Conservation (phyloP, 1,140 invertebrate genomes). For the Oreohelix idahoensis region DNA sequence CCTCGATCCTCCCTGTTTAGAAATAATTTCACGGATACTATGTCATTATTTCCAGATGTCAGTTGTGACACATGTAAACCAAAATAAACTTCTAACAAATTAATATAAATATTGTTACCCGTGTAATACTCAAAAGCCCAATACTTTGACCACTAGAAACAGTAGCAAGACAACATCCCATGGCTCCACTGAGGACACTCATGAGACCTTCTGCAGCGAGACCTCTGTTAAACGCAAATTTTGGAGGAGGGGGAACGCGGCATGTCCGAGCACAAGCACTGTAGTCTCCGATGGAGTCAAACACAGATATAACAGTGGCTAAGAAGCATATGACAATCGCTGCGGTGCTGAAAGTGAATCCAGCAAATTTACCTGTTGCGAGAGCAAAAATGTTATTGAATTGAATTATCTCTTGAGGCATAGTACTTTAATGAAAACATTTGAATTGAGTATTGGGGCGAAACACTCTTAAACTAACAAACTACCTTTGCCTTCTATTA, state of each 20-base stretch:
- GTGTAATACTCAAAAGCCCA: conserved; percentile 83
- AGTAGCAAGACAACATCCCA: conserved; percentile 86
- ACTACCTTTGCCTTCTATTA: too few relatives aligned
- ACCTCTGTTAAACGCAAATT: conserved; percentile 60
- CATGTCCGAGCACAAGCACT: conserved; percentile 53
- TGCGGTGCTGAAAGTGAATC: conserved; percentile 47
- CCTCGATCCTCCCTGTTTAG: too few relatives aligned
- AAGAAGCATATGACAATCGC: conserved; percentile 57
- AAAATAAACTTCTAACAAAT: too few relatives aligned
- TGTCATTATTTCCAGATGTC: too few relatives aligned
- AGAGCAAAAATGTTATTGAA: too few relatives aligned
- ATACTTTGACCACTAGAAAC: conserved; percentile 90
- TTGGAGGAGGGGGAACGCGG: conserved; percentile 56
- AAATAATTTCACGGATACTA: too few relatives aligned
- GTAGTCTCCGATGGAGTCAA: conserved; percentile 71
- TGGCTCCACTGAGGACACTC: conserved; percentile 84
- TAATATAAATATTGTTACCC: too few relatives aligned
- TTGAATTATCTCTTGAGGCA: too few relatives aligned
- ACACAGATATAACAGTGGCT: conserved; percentile 57
- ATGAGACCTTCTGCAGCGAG: conserved; percentile 88
- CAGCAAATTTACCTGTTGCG: neutral
- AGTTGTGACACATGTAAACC: too few relatives aligned
- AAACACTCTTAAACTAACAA: too few relatives aligned
- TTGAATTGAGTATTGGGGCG: too few relatives aligned
- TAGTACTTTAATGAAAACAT: too few relatives aligned